Evolutionary conservation across 64 coral and sea anemone genomes (phyloP).

Genomic region (Anthopleura sola): DNA sequence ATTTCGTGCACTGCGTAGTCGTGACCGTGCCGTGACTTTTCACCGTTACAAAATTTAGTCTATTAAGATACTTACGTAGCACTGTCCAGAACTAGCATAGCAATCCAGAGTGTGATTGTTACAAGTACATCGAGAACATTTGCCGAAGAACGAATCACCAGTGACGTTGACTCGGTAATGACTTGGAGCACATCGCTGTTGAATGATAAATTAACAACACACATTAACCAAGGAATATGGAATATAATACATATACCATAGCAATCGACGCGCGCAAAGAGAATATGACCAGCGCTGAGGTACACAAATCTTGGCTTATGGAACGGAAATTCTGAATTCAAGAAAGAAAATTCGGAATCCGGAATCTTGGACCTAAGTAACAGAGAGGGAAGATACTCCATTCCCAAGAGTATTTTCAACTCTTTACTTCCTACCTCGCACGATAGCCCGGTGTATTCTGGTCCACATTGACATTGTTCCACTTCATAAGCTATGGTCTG

Average conservation of each 20-base stretch:
- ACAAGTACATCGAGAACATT: constrained; percentile 77
- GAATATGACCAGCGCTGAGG: no score
- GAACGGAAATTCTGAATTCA: no score
- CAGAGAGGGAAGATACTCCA: no score
- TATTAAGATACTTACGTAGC: constrained; percentile 61
- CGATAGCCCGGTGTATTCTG: constrained; percentile 73
- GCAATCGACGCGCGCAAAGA: no score
- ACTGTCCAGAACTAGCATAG: constrained; percentile 81
- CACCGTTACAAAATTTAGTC: not conserved
- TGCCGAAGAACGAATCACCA: constrained; percentile 72
- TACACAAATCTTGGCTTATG: no score
- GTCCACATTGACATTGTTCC: constrained; percentile 82
- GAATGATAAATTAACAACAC: not conserved
- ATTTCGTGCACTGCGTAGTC: no score
- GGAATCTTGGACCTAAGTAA: not conserved
- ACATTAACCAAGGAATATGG: not conserved
- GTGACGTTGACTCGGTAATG: constrained; percentile 88
- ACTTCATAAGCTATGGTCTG: constrained; percentile 70
- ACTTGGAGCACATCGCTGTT: constrained; percentile 74
- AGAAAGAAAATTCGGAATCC: not conserved
- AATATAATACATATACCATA: no score
- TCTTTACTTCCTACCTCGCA: constrained; percentile 66
- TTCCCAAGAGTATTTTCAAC: not conserved
- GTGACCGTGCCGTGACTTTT: not conserved
- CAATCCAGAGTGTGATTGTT: constrained; percentile 87